A percentile compares a stretch with the other conserved stretches of the same genome.
These are phyloP conservation scores for Trisateles emortualis DNA, from an alignment of 2,888 invertebrate species.

Conservation along the genomic window DNA sequence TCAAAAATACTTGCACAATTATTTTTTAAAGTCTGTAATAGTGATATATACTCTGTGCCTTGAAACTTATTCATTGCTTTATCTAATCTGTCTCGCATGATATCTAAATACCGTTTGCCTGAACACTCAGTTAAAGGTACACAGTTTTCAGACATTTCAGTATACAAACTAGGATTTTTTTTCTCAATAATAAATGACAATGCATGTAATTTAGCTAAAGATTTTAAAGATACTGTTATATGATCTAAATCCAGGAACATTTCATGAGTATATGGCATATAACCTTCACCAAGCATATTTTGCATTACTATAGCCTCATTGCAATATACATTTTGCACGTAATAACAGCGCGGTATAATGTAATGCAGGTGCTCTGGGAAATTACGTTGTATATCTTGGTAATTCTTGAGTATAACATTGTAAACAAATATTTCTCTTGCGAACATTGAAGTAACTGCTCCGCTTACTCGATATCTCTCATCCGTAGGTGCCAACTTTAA, in stretches of 20 bases:
- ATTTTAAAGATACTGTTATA: slow-evolving; percentile 59
- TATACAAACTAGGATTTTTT: slow-evolving; percentile 51
- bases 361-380: slow-evolving; percentile 38
- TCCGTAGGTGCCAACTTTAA: slow-evolving; percentile 78
- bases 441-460: slow-evolving; percentile 73
- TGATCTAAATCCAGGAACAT: slow-evolving; percentile 71
- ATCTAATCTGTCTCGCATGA: slow-evolving; percentile 68
- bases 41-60: slow-evolving; percentile 55
- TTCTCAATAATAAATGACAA: slow-evolving; percentile 69
- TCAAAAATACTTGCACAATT: slow-evolving; percentile 61
- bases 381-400: slow-evolving; percentile 55
- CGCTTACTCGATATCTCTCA: slow-evolving; percentile 73
- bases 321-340: slow-evolving; percentile 63
- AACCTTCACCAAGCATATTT: slow-evolving; percentile 69
- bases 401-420: slow-evolving; percentile 59
- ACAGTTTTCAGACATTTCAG: slow-evolving; percentile 60
- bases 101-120: slow-evolving; percentile 69
- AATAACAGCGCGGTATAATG: slow-evolving; percentile 68
- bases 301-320: slow-evolving; percentile 72
- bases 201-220: slow-evolving; percentile 73
- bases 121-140: slow-evolving; percentile 62
- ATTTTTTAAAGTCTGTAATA: slow-evolving; percentile 57
- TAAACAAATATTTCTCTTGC: slow-evolving; percentile 74
- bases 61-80: slow-evolving; percentile 68
- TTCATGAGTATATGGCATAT: slow-evolving; percentile 58